Base-by-base conservation (phyloP, 2,888 invertebrate species). In the Eupeodes luniger region DNA sequence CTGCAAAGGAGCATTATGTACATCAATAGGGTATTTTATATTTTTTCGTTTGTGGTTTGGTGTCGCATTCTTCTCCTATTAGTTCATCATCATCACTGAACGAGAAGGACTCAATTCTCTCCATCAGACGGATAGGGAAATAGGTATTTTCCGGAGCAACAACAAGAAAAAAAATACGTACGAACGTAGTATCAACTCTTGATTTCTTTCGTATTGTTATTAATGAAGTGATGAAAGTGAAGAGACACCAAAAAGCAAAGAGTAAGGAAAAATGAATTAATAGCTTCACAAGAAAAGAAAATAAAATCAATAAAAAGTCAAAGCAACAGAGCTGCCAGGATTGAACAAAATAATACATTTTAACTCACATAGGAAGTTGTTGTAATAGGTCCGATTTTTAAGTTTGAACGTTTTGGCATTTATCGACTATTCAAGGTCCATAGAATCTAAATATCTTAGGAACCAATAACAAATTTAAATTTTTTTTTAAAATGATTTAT, bases 111-210 rank as follows among this genome's bases (percentile, higher is more conserved):
- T 70, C 40, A 55, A 40, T 70, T 70, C 12, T 70, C 40, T 40
- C 9, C 40, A 40, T 40, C 40, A 40, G 40, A 40, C 12, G 55
- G 47, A 72, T 55, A 49, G 34, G 47, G 59, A 72, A 72, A 72
- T 72, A 72, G n/a, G 47, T 72, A 59, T 59, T 57, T 72, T 59
- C 59, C 72, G 47, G 72, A 59, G 72, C 59, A 72, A 72, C 59
- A 72, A 27, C 27, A 27, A 27, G 27, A 59, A 69, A 44, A 59
- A 16, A 57, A 9, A 7, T 40, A 40, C 9, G 6, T 40, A 7
- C 9, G 27, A 3, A 40, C 40, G 6, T 40, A 40, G 9, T 40
- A 5, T 4, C 4, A 7, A 40, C 40, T 40, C 6, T 72, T 59
- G 57, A 4, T 59, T 57, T 72, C 47, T 49, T 27, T 51, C 19